Conservation (phyloP, 2,888 invertebrate species). For the Watsonalla binaria region DNA sequence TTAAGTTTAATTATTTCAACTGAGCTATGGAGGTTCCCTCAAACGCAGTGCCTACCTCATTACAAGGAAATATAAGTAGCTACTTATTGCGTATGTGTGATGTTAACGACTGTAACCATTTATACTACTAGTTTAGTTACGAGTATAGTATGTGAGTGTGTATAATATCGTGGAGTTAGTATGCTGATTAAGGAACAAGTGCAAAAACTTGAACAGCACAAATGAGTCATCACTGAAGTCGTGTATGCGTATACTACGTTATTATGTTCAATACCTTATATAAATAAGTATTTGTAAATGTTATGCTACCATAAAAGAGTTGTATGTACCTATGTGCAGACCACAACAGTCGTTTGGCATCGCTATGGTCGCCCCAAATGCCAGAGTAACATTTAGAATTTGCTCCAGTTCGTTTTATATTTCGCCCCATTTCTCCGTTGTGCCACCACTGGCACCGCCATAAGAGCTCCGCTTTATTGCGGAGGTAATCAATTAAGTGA, state of each 20-base stretch:
- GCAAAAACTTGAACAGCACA: neutral
- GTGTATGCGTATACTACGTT: too few relatives aligned
- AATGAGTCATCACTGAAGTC: neutral
- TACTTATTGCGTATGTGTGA: too few relatives aligned
- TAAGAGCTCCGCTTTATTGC: slow-evolving; percentile 1
- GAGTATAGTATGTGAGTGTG: too few relatives aligned
- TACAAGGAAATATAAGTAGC: too few relatives aligned
- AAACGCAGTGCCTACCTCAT: too few relatives aligned
- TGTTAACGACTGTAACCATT: too few relatives aligned
- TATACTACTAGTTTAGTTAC: too few relatives aligned
- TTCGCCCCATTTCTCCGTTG: slow-evolving; percentile 46
- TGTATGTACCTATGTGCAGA: slow-evolving; percentile 5
- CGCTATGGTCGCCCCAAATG: slow-evolving; percentile 50
- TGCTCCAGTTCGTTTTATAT: slow-evolving; percentile 57
- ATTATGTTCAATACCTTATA: neutral
- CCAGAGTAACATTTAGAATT: slow-evolving; percentile 65
- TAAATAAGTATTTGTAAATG: too few relatives aligned
- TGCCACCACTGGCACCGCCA: slow-evolving; percentile 10
- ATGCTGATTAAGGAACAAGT: neutral
- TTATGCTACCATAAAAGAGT: neutral
- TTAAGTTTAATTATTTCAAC: too few relatives aligned
- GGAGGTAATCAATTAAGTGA: slow-evolving; percentile 1
- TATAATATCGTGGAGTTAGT: neutral
- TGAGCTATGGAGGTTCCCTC: too few relatives aligned
- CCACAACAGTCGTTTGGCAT: slow-evolving; percentile 21